Conservation (phyloP, 2,113 vertebrate species). For the Atlantisia rogersi region DNA sequence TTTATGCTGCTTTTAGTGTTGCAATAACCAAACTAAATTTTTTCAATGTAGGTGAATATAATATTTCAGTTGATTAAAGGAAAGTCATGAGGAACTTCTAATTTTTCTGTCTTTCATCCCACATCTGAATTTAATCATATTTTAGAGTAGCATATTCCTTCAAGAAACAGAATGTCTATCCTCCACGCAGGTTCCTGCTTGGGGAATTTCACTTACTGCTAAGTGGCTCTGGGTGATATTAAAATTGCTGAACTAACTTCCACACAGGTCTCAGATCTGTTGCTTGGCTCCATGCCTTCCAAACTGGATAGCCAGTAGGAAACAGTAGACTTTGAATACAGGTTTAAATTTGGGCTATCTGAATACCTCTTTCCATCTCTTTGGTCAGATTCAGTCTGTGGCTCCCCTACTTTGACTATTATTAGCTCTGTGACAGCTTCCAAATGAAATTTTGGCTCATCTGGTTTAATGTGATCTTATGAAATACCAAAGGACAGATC, state of each 20-base stretch:
- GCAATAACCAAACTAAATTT: constrained; percentile 25
- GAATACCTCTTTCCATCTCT: neutral
- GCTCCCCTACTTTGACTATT: neutral
- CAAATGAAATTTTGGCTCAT: constrained; percentile 1
- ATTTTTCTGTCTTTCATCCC: constrained; percentile 63
- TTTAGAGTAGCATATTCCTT: constrained; percentile 46
- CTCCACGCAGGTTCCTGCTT: constrained; percentile 31
- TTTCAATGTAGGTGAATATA: constrained; percentile 49
- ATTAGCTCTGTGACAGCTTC: neutral
- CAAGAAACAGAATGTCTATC: constrained; percentile 25
- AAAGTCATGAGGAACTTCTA: constrained; percentile 30
- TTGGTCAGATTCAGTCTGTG: neutral
- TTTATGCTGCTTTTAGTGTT: constrained; percentile 31
- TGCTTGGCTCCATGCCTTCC: constrained; percentile 42
- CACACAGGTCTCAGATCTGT: neutral
- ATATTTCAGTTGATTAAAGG: constrained; percentile 42
- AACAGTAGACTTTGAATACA: neutral
- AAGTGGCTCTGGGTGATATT: constrained; percentile 11
- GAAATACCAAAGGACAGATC: constrained; percentile 8
- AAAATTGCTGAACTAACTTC: constrained; percentile 52
- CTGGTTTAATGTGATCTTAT: neutral
- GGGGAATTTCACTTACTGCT: constrained; percentile 53
- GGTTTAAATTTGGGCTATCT: constrained; percentile 14
- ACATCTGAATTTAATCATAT: constrained; percentile 57
- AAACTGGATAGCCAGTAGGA: constrained; percentile 19